Evolutionary conservation across 2,113 vertebrate species (phyloP).

Genomic region (Oceanites oceanicus): DNA sequence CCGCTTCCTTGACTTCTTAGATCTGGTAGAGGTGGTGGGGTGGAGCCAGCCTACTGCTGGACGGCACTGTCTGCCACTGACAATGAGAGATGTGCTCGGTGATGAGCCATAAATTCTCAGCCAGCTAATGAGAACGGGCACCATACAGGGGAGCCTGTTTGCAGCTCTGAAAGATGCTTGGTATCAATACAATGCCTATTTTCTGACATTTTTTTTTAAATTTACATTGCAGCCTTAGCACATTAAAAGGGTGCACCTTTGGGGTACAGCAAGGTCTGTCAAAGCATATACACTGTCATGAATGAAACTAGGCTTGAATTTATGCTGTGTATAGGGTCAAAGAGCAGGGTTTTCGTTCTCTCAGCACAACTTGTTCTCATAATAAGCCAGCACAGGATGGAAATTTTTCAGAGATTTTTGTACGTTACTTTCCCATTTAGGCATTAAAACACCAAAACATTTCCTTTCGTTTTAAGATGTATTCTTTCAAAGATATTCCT

Average conservation of each 20-base stretch:
- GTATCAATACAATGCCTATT: neutral
- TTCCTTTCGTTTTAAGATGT: neutral
- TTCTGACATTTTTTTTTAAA: neutral
- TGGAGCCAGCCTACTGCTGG: neutral
- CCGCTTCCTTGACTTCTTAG: neutral
- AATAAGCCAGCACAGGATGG: neutral
- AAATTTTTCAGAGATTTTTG: neutral
- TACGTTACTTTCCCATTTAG: neutral
- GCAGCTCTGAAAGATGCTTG: neutral
- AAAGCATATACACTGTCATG: neutral
- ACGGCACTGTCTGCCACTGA: neutral
- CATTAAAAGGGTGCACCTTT: neutral
- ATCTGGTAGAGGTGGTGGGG: neutral
- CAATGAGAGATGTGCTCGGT: neutral
- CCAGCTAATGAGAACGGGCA: neutral
- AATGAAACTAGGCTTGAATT: neutral
- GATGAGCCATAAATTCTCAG: neutral
- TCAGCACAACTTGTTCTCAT: neutral
- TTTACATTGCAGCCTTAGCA: rapidly evolving
- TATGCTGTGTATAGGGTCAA: neutral
- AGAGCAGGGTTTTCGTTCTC: neutral
- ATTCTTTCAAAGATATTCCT: neutral
- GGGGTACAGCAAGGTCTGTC: neutral
- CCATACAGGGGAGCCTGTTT: neutral
- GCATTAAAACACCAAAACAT: neutral